Base-by-base conservation (phyloP, 2,888 invertebrate species). In the Gasteruption jaculator region DNA sequence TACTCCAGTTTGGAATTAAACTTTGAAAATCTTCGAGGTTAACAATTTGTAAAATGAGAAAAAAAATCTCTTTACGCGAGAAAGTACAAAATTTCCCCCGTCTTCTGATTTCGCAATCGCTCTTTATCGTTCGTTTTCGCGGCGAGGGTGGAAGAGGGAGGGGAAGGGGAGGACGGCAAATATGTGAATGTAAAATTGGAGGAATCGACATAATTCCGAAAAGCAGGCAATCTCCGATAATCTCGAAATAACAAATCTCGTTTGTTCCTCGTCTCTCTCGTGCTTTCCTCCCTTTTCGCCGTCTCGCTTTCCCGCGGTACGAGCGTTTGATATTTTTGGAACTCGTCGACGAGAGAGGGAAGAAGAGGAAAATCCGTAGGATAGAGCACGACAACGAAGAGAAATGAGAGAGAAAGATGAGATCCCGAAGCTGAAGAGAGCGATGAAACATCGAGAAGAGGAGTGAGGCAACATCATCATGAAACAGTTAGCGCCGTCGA, bases 181-280 rank as follows among this genome's bases (percentile, higher is more conserved):
- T n/a, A n/a, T n/a, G n/a, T n/a, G n/a, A n/a, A n/a, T n/a, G n/a
- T n/a, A n/a, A n/a, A n/a, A n/a, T n/a, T n/a, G n/a, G n/a, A n/a
- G n/a, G n/a, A n/a, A 59, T 56, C 57, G 58, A 54, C 57, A 61
- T 53, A 51, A 61, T 61, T 61, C 58, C 59, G 61, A 61, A 63
- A 56, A 59, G 46, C 56, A 54, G 56, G 55, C 55, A 57, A 62
- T 61, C 59, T 57, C 49, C 56, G 53, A 61, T 61, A 61, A 63
- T 63, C 63, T 63, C 58, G 56, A 63, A 63, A 63, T 63, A 63
- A 62, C 63, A 56, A 50, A 24, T 38, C 37, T 39, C 39, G 24
- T 34, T 41, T 30, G 29, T 24, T 40, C 35, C 36, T 38, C 27
- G 35, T 27, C 36, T 32, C 45, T 33, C 38, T n/a, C 32, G 12